Base-by-base conservation (phyloP, 2,113 vertebrate species). In the Cyphomyrus discorhynchus region DNA sequence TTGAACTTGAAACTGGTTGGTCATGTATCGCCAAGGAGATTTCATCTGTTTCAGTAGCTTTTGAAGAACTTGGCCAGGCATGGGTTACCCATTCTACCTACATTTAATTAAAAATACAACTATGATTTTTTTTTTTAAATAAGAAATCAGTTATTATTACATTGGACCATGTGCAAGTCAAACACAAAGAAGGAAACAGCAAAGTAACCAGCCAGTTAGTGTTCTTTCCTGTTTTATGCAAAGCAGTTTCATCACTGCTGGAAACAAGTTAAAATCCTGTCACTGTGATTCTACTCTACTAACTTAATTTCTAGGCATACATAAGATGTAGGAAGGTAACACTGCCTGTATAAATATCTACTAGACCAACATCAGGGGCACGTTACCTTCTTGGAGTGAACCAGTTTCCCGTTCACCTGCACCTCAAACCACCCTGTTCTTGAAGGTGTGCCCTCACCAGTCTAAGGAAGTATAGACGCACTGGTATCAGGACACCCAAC, bases 371-470 rank as follows among this genome's bases (percentile, higher is more conserved):
- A 19, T 31, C 62, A 27, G 15, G 35, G 31, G 9, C 49, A 58
- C 1, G 50, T 45, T 52, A 93, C 92, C 93, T 94, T 93, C 88
- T 94, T 94, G 6, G 93, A 94, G 89, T 94, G 93, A 35, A 93
- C 92, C 90, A 93, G 86, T 21, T 39, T 42, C 0, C 91, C 91
- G 53, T 92, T 91, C 88, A 94, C 93, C 82, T 91, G 66, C 77
- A 94, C 93, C 84, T 94, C 93, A 87, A 94, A 92, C 88, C 89
- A 93, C n/a, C 93, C 92, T 10, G 92, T 82, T 19, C 3, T 47
- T 31, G 92, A 58, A 13, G 92, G 90, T 8, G 92, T 94, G 88
- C 90, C 31, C 90, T 91, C 92, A 53, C 92, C 85, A 17, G 92
- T 91, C 93, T 94, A 13, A 58, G n/a, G 42, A 24, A 11, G 1